A percentile compares a stretch with the other conserved stretches of the same genome.
These are phyloP conservation scores for Brachypterus glaber DNA, from an alignment of 2,888 invertebrate species.

Conservation along the genomic window DNA sequence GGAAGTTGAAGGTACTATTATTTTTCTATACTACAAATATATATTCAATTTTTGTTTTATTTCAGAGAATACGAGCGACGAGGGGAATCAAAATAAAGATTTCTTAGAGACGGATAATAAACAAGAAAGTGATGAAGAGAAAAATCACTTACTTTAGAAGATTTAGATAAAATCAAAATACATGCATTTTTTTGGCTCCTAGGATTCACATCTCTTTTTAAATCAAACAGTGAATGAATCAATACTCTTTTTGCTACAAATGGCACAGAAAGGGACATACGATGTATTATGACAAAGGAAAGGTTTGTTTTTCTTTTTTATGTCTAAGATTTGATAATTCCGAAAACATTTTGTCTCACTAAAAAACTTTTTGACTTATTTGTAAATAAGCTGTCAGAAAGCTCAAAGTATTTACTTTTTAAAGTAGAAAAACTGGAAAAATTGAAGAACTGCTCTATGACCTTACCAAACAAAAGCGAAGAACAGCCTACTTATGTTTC, in stretches of 20 bases:
- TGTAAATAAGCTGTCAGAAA: background rate
- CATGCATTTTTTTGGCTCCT: no score
- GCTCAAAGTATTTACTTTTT: background rate
- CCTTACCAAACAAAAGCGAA: background rate
- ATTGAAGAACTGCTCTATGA: background rate
- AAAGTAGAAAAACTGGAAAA: background rate
- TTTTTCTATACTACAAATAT: background rate
- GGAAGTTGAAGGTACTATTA: background rate
- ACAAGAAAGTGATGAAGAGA: background rate
- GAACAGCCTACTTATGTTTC: no score
- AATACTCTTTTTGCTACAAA: constrained; percentile 9
- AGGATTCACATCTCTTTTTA: no score
- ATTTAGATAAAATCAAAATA: background rate
- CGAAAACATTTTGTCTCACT: constrained; percentile 7
- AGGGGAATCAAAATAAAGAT: background rate
- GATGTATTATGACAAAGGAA: constrained; percentile 9
- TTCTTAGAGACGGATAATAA: background rate
- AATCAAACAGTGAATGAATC: no score
- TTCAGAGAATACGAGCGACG: background rate
- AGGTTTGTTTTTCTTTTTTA: constrained; percentile 11
- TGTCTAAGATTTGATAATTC: constrained; percentile 15
- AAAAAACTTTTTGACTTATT: background rate
- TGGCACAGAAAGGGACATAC: constrained; percentile 10
- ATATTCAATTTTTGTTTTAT: background rate
- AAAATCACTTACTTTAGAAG: background rate